Conservation (phyloP, 1,140 invertebrate genomes). For the honey bee (Apis mellifera) region DNA sequence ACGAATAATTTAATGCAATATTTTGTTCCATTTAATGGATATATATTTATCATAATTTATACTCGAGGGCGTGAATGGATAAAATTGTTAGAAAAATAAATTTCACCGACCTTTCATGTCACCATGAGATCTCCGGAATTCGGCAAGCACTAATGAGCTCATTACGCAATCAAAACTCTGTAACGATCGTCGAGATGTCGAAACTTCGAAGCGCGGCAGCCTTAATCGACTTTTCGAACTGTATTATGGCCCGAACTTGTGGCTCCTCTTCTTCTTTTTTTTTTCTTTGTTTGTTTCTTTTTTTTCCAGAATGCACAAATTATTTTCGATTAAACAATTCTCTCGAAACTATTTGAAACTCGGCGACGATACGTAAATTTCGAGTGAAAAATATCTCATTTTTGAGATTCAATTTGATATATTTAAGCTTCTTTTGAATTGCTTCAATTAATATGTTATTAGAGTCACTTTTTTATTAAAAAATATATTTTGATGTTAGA, state of each 20-base stretch:
- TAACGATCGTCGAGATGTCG: slow-evolving; percentile 27
- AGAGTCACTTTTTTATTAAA: no score
- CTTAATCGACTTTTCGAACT: slow-evolving; percentile 49
- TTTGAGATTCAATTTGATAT: no score
- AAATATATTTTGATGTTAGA: no score
- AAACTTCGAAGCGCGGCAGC: slow-evolving; percentile 37
- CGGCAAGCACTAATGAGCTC: slow-evolving; percentile 39
- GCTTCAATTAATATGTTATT: no score
- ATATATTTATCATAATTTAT: no score
- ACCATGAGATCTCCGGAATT: slow-evolving; percentile 11
- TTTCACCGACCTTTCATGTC: slow-evolving; percentile 1
- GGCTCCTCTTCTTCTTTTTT: slow-evolving; percentile 12
- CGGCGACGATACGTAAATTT: background rate
- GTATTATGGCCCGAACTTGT: slow-evolving; percentile 18
- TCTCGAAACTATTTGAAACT: background rate
- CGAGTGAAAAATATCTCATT: no score
- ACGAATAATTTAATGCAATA: no score
- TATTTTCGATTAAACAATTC: background rate
- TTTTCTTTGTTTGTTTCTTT: background rate
- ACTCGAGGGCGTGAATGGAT: background rate
- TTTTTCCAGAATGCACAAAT: background rate
- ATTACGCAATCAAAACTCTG: slow-evolving; percentile 37
- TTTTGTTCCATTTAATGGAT: no score
- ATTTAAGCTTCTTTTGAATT: no score
- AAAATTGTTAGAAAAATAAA: slow-evolving; percentile 1